Evolutionary conservation across 2,113 vertebrate species (phyloP), one percentile per base, ranked within the genome.

Genomic region (Myrmecophaga tridactyla): DNA sequence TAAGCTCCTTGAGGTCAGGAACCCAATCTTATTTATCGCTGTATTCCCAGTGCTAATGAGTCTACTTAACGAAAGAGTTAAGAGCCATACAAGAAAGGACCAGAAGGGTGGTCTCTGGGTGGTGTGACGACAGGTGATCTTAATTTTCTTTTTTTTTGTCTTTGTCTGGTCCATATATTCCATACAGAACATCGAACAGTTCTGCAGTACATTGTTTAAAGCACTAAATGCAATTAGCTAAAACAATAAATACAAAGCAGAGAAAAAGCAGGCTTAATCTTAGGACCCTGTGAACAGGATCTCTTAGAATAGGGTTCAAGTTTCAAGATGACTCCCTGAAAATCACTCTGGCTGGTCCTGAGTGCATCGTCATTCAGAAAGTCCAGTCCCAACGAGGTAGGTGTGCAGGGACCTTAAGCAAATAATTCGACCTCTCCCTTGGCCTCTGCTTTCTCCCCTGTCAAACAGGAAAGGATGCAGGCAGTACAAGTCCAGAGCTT

Each of bases 371-470:
- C 2, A 0, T 12, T 15, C 25, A 36, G 41, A 14, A 20, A 48
- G 25, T 31, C 25, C 27, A 0, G 36, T 6, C 7, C 3, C 53
- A 11, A 0, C 0, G 25, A 46, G 17, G 46, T 23, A 3, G 36
- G 62, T 2, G 27, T 8, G 53, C 36, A 41, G 48, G 4, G 84
- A 21, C n/a, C 34, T 4, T 29, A 31, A 25, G 62, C 53, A 36
- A 6, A 20, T 51, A 20, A 0, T 5, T 14, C 25, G 31, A 0
- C 13, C 53, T 56, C 29, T 73, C 14, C 15, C 2, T 15, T 7
- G 58, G 82, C 34, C 72, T 90, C 36, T 48, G 56, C n/a, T 17
- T 41, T 63, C 20, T 69, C 27, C 39, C 29, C 31, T 23, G 67
- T 1, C 31, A 58, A 31, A 31, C 23, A 0, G 56, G 53, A 6